Evolutionary conservation across 1,140 invertebrate species (phyloP).

Genomic region (Dendrolimus kikuchii): DNA sequence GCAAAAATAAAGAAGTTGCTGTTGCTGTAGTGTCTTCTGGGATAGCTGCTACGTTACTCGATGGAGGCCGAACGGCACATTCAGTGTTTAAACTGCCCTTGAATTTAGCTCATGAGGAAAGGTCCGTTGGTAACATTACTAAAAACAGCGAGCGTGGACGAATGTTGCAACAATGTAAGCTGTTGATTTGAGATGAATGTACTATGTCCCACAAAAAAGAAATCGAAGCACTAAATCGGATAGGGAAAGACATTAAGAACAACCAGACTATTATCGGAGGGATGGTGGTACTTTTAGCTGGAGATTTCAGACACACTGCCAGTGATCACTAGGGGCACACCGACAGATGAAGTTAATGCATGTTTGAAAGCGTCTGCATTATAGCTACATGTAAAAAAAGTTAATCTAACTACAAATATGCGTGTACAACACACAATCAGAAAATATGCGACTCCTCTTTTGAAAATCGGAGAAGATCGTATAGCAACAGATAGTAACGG

Average conservation of each 20-base stretch:
- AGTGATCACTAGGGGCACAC: slow-evolving; percentile 51
- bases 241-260: slow-evolving; percentile 35
- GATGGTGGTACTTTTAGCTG: slow-evolving; percentile 27
- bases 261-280: slow-evolving; percentile 20
- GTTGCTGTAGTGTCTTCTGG: too few species aligned
- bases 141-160: slow-evolving; percentile 22
- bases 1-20: too few species aligned
- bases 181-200: slow-evolving; percentile 45
- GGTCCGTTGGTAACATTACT: slow-evolving; percentile 20
- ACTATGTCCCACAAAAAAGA: slow-evolving; percentile 30
- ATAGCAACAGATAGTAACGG: slow-evolving; percentile 15
- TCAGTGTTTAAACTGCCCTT: slow-evolving; percentile 31
- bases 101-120: slow-evolving; percentile 26
- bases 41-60: too few species aligned
- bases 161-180: slow-evolving; percentile 31
- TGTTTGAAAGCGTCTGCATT: slow-evolving; percentile 20
- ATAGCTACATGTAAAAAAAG: slow-evolving; percentile 31
- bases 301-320: slow-evolving; percentile 68
- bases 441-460: slow-evolving; percentile 22
- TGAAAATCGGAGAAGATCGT: slow-evolving; percentile 28
- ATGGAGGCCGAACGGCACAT: too few species aligned
- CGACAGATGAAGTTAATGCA: slow-evolving; percentile 60
- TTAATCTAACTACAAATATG: slow-evolving; percentile 26
- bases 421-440: slow-evolving; percentile 24
- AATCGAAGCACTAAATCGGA: slow-evolving; percentile 42